Conservation (phyloP, 2,888 invertebrate species). For the Tanytarsus gracilentus region DNA sequence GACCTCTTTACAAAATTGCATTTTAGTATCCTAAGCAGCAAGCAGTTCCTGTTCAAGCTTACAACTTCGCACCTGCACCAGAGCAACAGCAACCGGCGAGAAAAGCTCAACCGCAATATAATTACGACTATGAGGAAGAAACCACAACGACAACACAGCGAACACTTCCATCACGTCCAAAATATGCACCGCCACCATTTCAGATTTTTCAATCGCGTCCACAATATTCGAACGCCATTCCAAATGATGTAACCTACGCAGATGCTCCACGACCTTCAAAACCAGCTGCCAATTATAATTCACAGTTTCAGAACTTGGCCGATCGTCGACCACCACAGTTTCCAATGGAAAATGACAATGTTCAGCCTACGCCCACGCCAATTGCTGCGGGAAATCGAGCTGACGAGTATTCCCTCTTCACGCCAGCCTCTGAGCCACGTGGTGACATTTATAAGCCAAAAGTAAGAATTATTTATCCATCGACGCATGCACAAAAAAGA, state of each 20-base stretch:
- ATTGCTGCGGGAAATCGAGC: constrained; percentile 32
- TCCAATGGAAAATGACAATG: too few relatives aligned
- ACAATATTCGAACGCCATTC: neutral
- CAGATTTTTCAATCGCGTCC: neutral
- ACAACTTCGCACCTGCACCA: constrained; percentile 2
- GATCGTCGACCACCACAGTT: neutral
- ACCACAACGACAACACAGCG: constrained; percentile 21
- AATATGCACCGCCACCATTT: neutral
- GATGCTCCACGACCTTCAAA: constrained; percentile 10
- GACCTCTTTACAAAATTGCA: too few relatives aligned
- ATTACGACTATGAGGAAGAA: constrained; percentile 38
- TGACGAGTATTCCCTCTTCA: neutral
- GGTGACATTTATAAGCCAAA: neutral
- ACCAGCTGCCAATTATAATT: neutral
- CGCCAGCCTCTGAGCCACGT: neutral
- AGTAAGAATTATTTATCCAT: too few relatives aligned
- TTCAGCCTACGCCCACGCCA: constrained; percentile 35
- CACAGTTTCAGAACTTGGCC: neutral
- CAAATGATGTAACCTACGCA: neutral
- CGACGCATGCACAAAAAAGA: too few relatives aligned
- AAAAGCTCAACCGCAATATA: constrained; percentile 32
- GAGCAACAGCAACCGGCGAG: neutral
- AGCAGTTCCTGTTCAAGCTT: too few relatives aligned
- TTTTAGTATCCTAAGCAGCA: too few relatives aligned
- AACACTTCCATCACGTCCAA: neutral